A percentile compares a stretch with the other conserved stretches of the same genome.
phyloP scores from a whole-genome alignment of 2,113 vertebrate species.

The Xiphophorus maculatus region DNA sequence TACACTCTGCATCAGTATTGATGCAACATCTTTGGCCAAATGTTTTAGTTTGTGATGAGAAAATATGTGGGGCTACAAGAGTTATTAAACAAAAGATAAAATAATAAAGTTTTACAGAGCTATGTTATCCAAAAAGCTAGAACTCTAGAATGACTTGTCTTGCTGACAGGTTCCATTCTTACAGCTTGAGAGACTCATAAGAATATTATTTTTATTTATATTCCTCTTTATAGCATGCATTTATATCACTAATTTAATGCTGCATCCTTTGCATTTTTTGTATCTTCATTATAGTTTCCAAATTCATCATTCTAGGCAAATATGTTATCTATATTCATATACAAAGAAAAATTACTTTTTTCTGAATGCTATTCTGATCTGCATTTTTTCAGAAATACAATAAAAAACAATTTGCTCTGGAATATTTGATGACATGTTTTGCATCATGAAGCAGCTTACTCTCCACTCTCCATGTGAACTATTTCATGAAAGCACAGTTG shows the following conservation, averaged over 20 bases:
- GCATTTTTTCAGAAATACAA: not conserved
- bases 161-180: no score
- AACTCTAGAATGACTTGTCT: no score
- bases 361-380: not conserved
- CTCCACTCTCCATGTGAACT: not conserved
- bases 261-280: not conserved
- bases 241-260: not conserved
- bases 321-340: not conserved
- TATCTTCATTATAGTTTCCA: not conserved
- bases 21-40: not conserved
- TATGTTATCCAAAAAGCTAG: not conserved
- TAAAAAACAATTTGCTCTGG: not conserved
- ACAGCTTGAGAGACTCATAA: no score
- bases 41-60: not conserved
- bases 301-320: not conserved
- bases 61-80: not conserved
- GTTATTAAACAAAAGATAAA: not conserved
- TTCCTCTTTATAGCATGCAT: not conserved
- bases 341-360: not conserved
- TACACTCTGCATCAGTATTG: not conserved
- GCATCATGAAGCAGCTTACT: no score
- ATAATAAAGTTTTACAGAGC: not conserved
- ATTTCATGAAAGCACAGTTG: not conserved
- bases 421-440: no score
- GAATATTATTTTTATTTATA: no score